Evolutionary conservation across 2,797 vertebrate genomes (phyloP).

Genomic region (Parauchenoglanis ngamensis): DNA sequence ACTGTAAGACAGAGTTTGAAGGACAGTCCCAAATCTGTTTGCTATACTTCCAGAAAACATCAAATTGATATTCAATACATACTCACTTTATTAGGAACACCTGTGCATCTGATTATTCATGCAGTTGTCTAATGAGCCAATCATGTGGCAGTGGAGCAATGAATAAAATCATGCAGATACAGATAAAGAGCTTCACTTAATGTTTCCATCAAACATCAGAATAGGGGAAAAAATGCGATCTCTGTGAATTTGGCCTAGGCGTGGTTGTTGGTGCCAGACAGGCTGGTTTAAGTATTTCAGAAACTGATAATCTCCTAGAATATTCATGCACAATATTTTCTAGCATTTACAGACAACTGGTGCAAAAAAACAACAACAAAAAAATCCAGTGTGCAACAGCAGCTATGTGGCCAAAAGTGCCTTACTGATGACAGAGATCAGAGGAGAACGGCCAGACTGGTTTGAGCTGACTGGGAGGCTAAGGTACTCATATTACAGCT

Average conservation of each 20-base stretch:
- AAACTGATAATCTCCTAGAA: neutral
- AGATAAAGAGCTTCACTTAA: neutral
- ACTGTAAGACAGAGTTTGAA: neutral
- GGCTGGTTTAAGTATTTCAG: neutral
- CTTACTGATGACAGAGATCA: neutral
- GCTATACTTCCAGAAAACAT: neutral
- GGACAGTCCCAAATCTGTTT: neutral
- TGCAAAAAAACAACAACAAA: neutral
- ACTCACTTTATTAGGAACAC: neutral
- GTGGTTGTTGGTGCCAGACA: neutral
- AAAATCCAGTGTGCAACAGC: neutral
- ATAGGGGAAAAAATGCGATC: neutral
- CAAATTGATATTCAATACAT: neutral
- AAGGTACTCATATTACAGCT: neutral
- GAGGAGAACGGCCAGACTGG: neutral
- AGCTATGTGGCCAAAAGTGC: neutral
- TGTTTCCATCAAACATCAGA: neutral
- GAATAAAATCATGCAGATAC: neutral
- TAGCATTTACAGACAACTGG: neutral
- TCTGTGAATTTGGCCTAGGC: neutral
- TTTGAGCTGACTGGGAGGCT: neutral
- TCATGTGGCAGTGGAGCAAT: neutral
- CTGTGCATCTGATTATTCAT: neutral
- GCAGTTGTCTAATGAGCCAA: neutral
- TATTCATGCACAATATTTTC: neutral